Evolutionary conservation across 2,797 vertebrate genomes (phyloP), one percentile per base, ranked within the genome.

Genomic region (Poecile montanus): DNA sequence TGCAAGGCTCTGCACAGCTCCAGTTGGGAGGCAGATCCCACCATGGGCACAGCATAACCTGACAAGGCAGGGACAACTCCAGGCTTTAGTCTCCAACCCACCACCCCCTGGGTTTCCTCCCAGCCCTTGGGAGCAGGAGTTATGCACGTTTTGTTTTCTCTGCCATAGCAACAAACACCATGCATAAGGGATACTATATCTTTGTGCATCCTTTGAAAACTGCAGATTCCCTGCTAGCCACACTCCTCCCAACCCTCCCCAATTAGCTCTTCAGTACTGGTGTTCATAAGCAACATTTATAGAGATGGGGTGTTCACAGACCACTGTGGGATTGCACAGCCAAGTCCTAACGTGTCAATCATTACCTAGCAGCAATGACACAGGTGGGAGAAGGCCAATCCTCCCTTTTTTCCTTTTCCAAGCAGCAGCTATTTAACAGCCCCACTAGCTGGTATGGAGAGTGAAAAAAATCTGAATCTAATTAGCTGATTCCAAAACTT

Each of bases 181-280:
- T 97, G 97, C 97, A 98, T 98, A 98, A 98, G 98, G 98, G 98
- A 98, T 98, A 98, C 97, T 98, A 98, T 98, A 98, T 98, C 95
- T 97, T 98, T 98, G 98, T 98, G 97, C 97, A 97, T 96, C 96
- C 95, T 94, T 93, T 91, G 82, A 95, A 93, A 95, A 95, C 96
- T 98, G 95, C 95, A 94, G 76, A 96, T 96, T 90, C 93, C 84
- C 93, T 94, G 92, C 75, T 88, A 91, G 91, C 94, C 96, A 97
- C 88, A 10, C 95, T 96, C 91, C 91, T 73, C 94, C 96, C 92
- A 88, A 30, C 94, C 93, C 95, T 89, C 95, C 95, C 95, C 93
- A 85, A 79, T 94, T 93, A 95, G 94, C 91, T 97, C 93, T 95
- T 97, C 97, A 97, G 97, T 97, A 97, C 97, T 98, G 96, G 96